phyloP scores from a whole-genome alignment of 1,140 invertebrate genomes.

The Drosophila takahashii region DNA sequence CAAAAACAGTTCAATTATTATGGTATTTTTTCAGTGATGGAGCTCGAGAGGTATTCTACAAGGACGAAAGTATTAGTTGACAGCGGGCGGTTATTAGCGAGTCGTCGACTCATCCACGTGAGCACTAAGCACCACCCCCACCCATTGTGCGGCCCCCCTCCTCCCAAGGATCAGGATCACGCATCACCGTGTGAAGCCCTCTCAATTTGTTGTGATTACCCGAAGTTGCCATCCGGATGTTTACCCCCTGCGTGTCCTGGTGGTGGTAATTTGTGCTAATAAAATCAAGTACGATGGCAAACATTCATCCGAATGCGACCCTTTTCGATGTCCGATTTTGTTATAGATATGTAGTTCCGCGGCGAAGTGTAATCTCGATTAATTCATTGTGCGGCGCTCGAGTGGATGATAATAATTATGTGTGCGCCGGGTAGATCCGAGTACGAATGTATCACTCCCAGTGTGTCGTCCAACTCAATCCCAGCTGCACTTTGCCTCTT shows the following conservation, averaged over 20 bases:
- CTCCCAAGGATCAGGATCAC: neutral
- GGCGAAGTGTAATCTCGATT: slow-evolving; percentile 80
- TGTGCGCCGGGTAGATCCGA: slow-evolving; percentile 41
- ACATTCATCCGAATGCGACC: slow-evolving; percentile 43
- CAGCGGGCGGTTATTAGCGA: slow-evolving; percentile 82
- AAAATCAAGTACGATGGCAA: slow-evolving; percentile 83
- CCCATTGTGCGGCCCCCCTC: slow-evolving; percentile 2
- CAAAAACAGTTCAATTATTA: too few species aligned
- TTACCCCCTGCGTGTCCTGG: slow-evolving; percentile 37
- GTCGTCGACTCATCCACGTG: slow-evolving; percentile 50
- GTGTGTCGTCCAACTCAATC: slow-evolving; percentile 5
- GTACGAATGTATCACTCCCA: slow-evolving; percentile 8
- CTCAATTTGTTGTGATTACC: slow-evolving; percentile 81
- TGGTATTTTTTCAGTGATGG: neutral
- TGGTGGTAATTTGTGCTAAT: slow-evolving; percentile 83
- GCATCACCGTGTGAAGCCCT: slow-evolving; percentile 42
- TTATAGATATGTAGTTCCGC: slow-evolving; percentile 58
- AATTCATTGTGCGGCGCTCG: slow-evolving; percentile 76
- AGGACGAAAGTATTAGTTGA: slow-evolving; percentile 49
- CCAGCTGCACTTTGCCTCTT: slow-evolving; percentile 80
- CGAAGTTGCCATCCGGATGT: slow-evolving; percentile 52
- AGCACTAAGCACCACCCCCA: slow-evolving; percentile 17
- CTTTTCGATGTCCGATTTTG: slow-evolving; percentile 29
- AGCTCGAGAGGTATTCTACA: slow-evolving; percentile 2
- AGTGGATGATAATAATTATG: slow-evolving; percentile 84